Conservation (phyloP, 2,113 vertebrate species). For the Glareola pratincola region DNA sequence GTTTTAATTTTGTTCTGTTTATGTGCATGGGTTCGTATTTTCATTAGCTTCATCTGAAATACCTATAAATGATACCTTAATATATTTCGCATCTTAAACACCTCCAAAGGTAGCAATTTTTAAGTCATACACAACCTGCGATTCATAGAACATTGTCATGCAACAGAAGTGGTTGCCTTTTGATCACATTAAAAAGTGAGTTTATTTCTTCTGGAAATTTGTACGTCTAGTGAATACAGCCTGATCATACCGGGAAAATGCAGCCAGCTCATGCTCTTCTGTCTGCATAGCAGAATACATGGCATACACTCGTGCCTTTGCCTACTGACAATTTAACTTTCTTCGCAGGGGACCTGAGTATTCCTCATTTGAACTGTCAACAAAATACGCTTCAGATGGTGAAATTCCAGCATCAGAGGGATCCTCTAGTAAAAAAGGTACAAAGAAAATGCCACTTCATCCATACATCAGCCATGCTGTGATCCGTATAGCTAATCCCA, state of each 20-base stretch:
- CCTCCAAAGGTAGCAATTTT: not conserved
- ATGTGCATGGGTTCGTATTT: not conserved
- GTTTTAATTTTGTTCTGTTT: not conserved
- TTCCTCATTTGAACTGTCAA: not conserved
- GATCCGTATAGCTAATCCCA: not conserved
- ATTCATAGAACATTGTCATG: not conserved
- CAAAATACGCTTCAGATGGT: not conserved
- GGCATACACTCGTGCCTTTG: not conserved
- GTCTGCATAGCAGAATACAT: not conserved
- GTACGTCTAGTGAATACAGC: not conserved
- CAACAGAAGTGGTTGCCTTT: not conserved
- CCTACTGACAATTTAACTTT: not conserved
- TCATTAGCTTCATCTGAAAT: not conserved
- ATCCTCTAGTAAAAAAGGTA: not conserved
- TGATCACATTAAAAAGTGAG: not conserved
- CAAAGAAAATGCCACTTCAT: not conserved
- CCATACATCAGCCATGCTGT: not conserved
- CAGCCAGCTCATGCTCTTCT: not conserved
- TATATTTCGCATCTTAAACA: not conserved
- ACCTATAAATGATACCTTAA: not conserved
- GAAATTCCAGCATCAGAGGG: not conserved
- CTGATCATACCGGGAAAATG: not conserved
- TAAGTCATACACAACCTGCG: not conserved
- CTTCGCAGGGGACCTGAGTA: not conserved
- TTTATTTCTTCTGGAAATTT: not conserved